Conservation (phyloP, 2,113 vertebrate genomes). For the Papio anubis region DNA sequence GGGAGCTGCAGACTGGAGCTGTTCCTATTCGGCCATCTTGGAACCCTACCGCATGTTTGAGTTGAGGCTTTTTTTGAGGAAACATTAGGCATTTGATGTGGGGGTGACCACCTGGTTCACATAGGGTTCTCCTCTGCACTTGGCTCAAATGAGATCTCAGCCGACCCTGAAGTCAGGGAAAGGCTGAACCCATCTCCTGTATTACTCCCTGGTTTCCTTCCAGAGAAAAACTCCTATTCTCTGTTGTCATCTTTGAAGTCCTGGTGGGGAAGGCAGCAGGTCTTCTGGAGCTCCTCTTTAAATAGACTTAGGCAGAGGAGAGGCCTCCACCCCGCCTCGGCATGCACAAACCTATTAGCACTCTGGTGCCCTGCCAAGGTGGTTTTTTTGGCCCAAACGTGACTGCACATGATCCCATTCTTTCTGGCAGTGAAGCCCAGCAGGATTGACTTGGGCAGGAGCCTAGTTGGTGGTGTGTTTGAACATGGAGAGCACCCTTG, state of each 20-base stretch:
- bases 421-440: not conserved
- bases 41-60: too few species aligned
- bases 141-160: not conserved
- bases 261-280: not conserved
- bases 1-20: too few species aligned
- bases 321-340: conserved; percentile 17
- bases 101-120: not conserved
- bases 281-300: conserved; percentile 35
- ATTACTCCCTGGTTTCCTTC: not conserved
- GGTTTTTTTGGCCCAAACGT: not conserved
- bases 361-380: not conserved
- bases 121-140: not conserved
- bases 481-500: not conserved
- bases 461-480: not conserved
- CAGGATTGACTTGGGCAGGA: not conserved
- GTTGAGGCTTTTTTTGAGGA: not conserved
- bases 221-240: not conserved
- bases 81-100: not conserved
- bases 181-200: not conserved
- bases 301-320: conserved; percentile 16
- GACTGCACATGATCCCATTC: not conserved
- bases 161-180: not conserved
- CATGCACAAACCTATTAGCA: not conserved
- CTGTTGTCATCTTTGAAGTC: conserved; percentile 64
- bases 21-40: too few species aligned